Conservation (phyloP, 1,140 invertebrate genomes). For the Laupala kohalensis region DNA sequence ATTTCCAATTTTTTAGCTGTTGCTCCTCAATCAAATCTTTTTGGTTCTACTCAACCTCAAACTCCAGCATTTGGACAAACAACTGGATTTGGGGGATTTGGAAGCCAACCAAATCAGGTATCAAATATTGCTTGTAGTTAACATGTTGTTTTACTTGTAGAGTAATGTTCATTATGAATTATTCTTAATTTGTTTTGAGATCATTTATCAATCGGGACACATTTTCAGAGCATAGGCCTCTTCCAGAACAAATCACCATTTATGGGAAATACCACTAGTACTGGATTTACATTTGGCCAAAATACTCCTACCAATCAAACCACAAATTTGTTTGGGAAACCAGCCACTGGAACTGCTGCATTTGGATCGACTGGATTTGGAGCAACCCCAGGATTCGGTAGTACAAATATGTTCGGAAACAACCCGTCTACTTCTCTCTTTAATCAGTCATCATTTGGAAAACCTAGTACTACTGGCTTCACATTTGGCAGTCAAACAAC, state of each 20-base stretch:
- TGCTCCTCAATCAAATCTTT: constrained; percentile 22
- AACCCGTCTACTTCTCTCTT: constrained; percentile 14
- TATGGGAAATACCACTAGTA: constrained; percentile 27
- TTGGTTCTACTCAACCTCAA: constrained; percentile 25
- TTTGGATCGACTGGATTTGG: constrained; percentile 42
- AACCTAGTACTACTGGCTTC: constrained; percentile 12
- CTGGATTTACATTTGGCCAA: constrained; percentile 35
- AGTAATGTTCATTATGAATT: not conserved
- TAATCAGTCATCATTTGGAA: constrained; percentile 7
- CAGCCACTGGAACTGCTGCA: constrained; percentile 29
- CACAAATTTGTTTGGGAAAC: constrained; percentile 28
- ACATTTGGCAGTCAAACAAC: constrained; percentile 11
- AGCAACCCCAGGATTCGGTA: constrained; percentile 26
- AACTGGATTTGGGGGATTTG: constrained; percentile 30
- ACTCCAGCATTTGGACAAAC: constrained; percentile 33
- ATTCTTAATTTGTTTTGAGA: not conserved
- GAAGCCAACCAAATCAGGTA: constrained; percentile 32
- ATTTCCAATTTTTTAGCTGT: constrained; percentile 25
- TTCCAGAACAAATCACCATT: constrained; percentile 36
- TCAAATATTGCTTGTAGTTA: not conserved
- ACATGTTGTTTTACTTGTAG: not conserved
- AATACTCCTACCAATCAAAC: constrained; percentile 20
- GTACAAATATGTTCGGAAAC: constrained; percentile 17
- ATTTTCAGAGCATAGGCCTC: constrained; percentile 29
- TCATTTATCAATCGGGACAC: not conserved